These are phyloP conservation scores for Zaprionus nigranus DNA, from an alignment of 1,140 invertebrate species.

Conservation along the genomic window DNA sequence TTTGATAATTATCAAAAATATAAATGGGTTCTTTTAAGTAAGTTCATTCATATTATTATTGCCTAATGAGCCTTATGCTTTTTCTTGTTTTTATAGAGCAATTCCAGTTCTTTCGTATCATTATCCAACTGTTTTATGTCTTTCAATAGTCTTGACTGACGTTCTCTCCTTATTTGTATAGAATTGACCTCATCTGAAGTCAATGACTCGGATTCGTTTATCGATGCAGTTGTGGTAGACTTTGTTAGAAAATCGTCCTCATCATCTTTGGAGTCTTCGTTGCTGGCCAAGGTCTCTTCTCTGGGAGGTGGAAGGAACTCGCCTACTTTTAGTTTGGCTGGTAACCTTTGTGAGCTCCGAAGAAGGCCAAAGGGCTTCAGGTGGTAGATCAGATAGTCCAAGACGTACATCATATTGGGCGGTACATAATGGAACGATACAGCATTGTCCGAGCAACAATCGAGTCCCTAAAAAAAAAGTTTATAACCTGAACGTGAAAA, in stretches of 20 bases:
- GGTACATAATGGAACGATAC: conserved; percentile 98
- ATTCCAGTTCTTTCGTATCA: no score
- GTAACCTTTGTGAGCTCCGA: conserved; percentile 52
- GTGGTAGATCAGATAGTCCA: conserved; percentile 98
- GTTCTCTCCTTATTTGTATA: not conserved
- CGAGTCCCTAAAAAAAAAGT: conserved; percentile 89
- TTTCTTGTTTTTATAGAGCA: no score
- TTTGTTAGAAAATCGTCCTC: not conserved
- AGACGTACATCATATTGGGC: conserved; percentile 96
- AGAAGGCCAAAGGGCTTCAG: conserved; percentile 93
- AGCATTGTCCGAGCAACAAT: conserved; percentile 98
- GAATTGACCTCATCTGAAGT: not conserved
- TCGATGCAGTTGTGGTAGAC: not conserved
- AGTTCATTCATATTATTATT: no score
- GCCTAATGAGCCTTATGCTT: no score
- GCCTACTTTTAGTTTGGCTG: conserved; percentile 53
- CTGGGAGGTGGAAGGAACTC: conserved; percentile 60
- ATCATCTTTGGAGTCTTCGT: conserved; percentile 1
- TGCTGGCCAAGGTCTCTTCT: conserved; percentile 9
- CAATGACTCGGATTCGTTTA: not conserved
- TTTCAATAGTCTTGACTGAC: no score
- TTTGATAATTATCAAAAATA: no score
- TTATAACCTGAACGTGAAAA: not conserved
- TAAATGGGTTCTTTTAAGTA: no score
- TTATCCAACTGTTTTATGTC: no score